Conservation (phyloP, 2,797 vertebrate species). For the Tenualosa ilisha region DNA sequence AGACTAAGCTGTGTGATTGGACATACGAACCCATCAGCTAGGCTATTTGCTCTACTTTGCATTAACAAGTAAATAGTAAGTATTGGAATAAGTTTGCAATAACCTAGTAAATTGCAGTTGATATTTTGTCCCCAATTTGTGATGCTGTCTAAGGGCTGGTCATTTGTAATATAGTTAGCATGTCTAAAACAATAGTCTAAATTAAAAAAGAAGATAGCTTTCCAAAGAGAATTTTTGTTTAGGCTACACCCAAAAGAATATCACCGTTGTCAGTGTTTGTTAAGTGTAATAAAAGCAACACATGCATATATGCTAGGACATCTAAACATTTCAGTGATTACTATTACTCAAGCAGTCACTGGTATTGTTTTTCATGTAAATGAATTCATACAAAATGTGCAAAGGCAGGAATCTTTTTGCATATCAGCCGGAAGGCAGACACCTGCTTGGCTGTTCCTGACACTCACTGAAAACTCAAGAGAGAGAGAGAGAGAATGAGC, state of each 20-base stretch:
- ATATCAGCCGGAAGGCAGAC: constrained; percentile 10
- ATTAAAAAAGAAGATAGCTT: background rate
- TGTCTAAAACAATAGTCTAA: too few species aligned
- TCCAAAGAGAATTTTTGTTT: background rate
- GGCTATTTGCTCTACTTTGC: too few species aligned
- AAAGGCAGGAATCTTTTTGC: background rate
- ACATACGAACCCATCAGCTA: too few species aligned
- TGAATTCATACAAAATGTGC: background rate
- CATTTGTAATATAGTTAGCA: background rate
- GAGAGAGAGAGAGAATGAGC: background rate
- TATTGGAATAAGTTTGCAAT: too few species aligned
- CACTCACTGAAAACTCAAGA: background rate
- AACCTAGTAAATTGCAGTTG: background rate
- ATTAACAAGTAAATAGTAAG: too few species aligned
- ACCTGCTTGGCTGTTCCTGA: constrained; percentile 7
- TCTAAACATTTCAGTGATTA: background rate
- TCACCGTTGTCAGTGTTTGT: background rate
- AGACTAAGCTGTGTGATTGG: background rate
- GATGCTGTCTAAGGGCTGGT: background rate
- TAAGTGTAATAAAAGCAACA: background rate
- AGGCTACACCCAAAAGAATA: background rate
- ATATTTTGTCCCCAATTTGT: background rate
- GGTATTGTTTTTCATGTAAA: constrained; percentile 13
- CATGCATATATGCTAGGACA: background rate
- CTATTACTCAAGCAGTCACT: background rate